Percentiles rank a stretch among this genome's conserved stretches.
Conservation (phyloP, 2,797 vertebrate species). For the Pipistrellus kuhlii region DNA sequence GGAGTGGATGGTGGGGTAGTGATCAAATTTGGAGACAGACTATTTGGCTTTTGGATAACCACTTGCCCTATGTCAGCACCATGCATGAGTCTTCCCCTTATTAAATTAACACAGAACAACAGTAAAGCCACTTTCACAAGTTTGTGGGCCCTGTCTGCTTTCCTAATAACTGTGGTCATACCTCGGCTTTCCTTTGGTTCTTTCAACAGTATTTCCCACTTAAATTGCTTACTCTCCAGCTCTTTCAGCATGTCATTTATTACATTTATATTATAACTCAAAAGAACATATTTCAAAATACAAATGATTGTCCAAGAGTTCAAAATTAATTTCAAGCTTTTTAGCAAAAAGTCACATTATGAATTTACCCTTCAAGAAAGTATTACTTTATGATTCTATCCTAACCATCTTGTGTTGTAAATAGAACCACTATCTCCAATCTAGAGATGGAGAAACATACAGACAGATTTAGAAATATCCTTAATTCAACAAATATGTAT, state of each 20-base stretch:
- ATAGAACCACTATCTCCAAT: background rate
- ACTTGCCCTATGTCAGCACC: background rate
- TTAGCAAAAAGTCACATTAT: background rate
- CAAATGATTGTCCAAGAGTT: background rate
- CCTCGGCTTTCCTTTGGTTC: background rate
- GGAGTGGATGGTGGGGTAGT: background rate
- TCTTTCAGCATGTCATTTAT: slow-evolving; percentile 35
- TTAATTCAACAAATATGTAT: background rate
- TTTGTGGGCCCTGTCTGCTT: background rate
- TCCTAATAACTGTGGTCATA: background rate
- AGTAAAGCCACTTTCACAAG: background rate
- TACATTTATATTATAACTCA: slow-evolving; percentile 28
- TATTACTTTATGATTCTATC: slow-evolving; percentile 34
- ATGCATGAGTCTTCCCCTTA: background rate
- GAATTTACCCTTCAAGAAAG: background rate
- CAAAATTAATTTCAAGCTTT: slow-evolving; percentile 46
- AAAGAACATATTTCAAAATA: slow-evolving; percentile 26
- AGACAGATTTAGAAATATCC: background rate
- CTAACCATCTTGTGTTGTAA: background rate
- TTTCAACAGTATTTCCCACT: background rate
- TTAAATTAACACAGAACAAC: background rate
- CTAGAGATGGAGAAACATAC: background rate
- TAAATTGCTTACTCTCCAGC: background rate
- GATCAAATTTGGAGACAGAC: slow-evolving; percentile 3
- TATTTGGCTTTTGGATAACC: background rate